Conservation (phyloP, 2,113 vertebrate species). For the Todiramphus chloris region DNA sequence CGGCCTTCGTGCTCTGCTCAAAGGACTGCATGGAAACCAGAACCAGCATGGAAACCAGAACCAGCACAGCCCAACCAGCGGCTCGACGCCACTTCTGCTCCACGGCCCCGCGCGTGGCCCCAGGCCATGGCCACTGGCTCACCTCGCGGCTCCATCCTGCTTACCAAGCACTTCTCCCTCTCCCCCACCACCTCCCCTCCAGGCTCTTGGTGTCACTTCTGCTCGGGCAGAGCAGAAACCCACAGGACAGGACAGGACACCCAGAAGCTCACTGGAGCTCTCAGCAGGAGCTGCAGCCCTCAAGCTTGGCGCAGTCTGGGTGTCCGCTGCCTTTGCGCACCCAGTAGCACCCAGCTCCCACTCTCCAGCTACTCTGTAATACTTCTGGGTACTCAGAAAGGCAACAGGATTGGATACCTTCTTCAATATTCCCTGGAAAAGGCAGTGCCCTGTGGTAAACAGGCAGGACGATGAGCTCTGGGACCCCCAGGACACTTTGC, state of each 20-base stretch:
- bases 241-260: neutral
- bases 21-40: neutral
- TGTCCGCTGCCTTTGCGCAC: neutral
- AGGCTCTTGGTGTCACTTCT: neutral
- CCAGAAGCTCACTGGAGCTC: neutral
- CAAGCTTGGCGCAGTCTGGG: neutral
- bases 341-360: neutral
- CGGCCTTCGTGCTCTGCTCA: neutral
- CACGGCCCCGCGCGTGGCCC: neutral
- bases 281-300: neutral
- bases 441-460: accelerated
- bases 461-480: neutral
- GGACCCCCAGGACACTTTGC: accelerated
- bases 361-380: neutral
- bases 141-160: neutral
- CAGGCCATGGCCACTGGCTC: neutral
- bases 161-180: neutral
- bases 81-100: neutral
- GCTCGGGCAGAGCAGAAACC: neutral
- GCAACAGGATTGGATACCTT: neutral
- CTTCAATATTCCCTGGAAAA: neutral
- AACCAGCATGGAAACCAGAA: neutral
- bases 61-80: neutral
- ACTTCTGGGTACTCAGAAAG: neutral
- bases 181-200: neutral